Conservation (phyloP, 1,140 invertebrate genomes). For the Aethina tumida region DNA sequence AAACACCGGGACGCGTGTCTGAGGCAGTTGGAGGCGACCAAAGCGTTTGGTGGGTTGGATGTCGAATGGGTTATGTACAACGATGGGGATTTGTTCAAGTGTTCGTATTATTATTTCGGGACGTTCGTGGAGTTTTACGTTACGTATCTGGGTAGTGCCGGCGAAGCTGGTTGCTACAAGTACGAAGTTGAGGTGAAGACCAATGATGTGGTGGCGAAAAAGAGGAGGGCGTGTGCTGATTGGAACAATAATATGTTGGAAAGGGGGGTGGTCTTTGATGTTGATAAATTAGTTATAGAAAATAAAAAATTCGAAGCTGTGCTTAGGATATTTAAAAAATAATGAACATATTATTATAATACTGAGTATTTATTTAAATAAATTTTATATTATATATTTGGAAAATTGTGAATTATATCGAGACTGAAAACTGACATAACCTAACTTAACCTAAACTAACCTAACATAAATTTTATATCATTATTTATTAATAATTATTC, state of each 20-base stretch:
- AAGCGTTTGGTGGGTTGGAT: conserved; percentile 2
- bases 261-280: conserved; percentile 5
- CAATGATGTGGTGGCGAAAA: background rate
- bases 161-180: conserved; percentile 4
- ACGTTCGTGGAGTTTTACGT: conserved; percentile 10
- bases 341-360: too few relatives aligned
- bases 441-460: too few relatives aligned
- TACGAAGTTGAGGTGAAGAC: conserved; percentile 7
- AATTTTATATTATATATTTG: too few relatives aligned
- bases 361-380: too few relatives aligned
- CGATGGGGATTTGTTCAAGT: conserved; percentile 10
- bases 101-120: conserved; percentile 12
- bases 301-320: too few relatives aligned
- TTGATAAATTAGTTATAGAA: conserved; percentile 1
- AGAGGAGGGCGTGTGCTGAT: conserved; percentile 1
- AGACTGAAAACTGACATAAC: too few relatives aligned
- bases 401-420: too few relatives aligned
- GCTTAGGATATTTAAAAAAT: too few relatives aligned
- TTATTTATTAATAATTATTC: too few relatives aligned
- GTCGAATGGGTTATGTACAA: conserved; percentile 4
- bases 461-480: too few relatives aligned
- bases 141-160: conserved; percentile 8
- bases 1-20: conserved; percentile 4
- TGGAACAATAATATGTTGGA: conserved; percentile 9
- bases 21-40: background rate